These are phyloP conservation scores for Drosophila tripunctata DNA, from an alignment of 2,888 invertebrate genomes.

Conservation along the genomic window DNA sequence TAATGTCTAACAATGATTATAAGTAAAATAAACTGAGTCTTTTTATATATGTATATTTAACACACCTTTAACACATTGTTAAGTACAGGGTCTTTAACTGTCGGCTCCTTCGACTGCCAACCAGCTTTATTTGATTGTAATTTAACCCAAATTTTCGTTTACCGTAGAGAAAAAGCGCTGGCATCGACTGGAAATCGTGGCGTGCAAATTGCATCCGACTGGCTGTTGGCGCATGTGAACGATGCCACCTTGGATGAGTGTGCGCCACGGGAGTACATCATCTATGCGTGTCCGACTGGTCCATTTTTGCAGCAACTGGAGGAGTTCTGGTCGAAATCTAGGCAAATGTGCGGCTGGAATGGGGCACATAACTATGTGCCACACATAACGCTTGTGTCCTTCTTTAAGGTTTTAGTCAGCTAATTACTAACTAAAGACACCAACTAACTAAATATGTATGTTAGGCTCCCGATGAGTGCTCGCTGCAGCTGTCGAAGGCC, in stretches of 20 bases:
- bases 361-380: conserved; percentile 95
- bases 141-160: background rate
- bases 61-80: no score
- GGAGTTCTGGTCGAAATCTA: conserved; percentile 92
- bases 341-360: conserved; percentile 92
- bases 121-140: background rate
- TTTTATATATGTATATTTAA: no score
- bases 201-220: conserved; percentile 94
- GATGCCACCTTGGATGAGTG: conserved; percentile 92
- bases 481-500: conserved; percentile 88
- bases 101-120: no score
- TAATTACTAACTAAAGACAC: background rate
- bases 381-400: conserved; percentile 94
- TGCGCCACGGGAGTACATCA: conserved; percentile 92
- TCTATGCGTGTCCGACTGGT: conserved; percentile 92
- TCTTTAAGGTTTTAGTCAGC: conserved; percentile 89
- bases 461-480: conserved; percentile 91
- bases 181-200: conserved; percentile 95
- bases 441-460: background rate
- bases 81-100: no score
- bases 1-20: no score
- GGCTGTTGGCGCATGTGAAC: conserved; percentile 95
- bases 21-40: no score
- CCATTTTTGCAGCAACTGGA: conserved; percentile 88
- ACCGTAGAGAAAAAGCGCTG: conserved; percentile 93